Evolutionary conservation across 1,140 invertebrate genomes (phyloP).

Genomic region (Calephelis virginiensis): DNA sequence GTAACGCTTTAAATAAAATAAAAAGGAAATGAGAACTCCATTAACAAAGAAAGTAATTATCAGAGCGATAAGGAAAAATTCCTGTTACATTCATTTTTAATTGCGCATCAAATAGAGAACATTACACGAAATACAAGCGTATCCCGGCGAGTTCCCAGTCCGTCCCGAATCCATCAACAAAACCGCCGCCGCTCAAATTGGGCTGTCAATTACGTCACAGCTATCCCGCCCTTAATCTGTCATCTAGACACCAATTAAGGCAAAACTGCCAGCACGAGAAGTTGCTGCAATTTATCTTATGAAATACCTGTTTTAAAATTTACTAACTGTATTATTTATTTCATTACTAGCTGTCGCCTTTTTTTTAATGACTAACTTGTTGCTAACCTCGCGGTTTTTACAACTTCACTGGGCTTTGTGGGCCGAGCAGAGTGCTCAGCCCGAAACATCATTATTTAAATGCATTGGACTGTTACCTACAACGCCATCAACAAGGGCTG

Average conservation of each 20-base stretch:
- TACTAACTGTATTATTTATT: background rate
- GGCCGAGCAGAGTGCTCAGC: too few species aligned
- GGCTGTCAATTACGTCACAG: constrained; percentile 71
- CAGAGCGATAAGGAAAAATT: background rate
- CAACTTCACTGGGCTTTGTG: too few species aligned
- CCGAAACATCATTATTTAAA: too few species aligned
- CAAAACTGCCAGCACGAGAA: constrained; percentile 49
- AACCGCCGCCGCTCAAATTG: constrained; percentile 63
- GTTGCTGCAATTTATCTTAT: constrained; percentile 58
- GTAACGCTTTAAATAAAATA: too few species aligned
- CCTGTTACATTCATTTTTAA: background rate
- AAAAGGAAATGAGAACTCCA: too few species aligned
- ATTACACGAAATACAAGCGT: background rate
- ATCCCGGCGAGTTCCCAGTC: background rate
- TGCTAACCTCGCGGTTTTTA: too few species aligned
- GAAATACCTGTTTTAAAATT: constrained; percentile 37
- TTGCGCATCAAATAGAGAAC: background rate
- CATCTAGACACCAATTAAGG: constrained; percentile 72
- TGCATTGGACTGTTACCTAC: too few species aligned
- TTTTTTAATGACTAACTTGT: too few species aligned
- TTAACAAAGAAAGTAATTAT: too few species aligned
- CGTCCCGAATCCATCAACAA: constrained; percentile 48
- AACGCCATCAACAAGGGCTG: too few species aligned
- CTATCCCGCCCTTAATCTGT: constrained; percentile 63
- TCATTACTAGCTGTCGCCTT: background rate